phyloP scores from a whole-genome alignment of 2,113 vertebrate genomes.

The Grammomys surdaster region DNA sequence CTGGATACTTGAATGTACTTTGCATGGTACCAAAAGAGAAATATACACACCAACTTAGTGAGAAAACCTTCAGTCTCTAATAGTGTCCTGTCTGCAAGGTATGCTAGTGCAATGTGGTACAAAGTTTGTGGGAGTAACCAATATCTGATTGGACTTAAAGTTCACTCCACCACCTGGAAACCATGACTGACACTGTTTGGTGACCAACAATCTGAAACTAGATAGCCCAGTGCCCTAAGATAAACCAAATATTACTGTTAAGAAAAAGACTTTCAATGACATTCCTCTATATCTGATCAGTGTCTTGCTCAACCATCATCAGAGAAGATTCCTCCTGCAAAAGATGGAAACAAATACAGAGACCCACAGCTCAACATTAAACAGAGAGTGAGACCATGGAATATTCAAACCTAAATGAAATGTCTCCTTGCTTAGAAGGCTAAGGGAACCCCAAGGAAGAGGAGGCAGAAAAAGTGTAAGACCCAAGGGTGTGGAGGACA shows the following conservation, averaged over 20 bases:
- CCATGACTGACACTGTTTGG: neutral
- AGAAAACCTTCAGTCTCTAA: neutral
- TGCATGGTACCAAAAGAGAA: neutral
- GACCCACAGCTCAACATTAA: neutral
- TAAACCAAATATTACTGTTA: neutral
- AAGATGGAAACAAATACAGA: neutral
- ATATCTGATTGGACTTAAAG: neutral
- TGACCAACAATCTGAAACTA: neutral
- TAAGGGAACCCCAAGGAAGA: neutral
- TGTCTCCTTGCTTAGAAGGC: neutral
- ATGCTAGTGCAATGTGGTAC: neutral
- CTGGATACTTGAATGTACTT: neutral
- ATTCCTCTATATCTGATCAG: neutral
- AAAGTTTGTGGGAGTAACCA: neutral
- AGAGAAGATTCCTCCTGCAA: neutral
- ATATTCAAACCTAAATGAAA: neutral
- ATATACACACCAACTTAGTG: neutral
- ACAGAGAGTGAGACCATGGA: neutral
- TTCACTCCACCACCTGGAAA: neutral
- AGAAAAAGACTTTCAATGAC: neutral
- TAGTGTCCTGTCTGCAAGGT: neutral
- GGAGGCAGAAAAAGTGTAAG: neutral
- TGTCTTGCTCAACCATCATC: neutral
- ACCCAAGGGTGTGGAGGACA: neutral
- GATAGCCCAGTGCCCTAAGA: neutral